Evolutionary conservation across 2,888 invertebrate genomes (phyloP).

Genomic region (Protonemura montana): DNA sequence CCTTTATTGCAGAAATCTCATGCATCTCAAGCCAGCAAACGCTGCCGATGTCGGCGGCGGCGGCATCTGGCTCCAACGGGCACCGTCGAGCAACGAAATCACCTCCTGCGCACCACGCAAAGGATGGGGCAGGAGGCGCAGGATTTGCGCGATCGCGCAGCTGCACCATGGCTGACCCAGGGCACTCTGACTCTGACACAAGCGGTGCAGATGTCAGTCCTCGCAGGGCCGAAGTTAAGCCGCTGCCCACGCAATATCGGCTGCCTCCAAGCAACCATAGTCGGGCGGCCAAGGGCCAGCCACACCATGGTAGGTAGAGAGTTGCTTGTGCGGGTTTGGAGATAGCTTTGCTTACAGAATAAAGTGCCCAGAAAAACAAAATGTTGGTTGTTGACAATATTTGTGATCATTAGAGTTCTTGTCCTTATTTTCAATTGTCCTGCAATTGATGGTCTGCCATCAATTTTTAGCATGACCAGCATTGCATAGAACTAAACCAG

Average conservation of each 20-base stretch:
- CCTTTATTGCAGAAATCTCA: constrained; percentile 55
- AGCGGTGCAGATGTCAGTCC: constrained; percentile 50
- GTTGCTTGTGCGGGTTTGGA: too few relatives aligned
- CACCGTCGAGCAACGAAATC: constrained; percentile 46
- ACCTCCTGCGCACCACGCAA: constrained; percentile 39
- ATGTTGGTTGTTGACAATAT: too few relatives aligned
- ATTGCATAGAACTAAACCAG: too few relatives aligned
- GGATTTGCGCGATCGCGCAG: constrained; percentile 48
- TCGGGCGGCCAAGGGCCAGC: constrained; percentile 44
- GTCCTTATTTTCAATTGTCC: too few relatives aligned
- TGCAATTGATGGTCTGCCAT: too few relatives aligned
- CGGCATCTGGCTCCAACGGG: constrained; percentile 39
- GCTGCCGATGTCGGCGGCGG: constrained; percentile 53
- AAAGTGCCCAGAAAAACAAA: too few relatives aligned
- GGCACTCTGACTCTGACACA: constrained; percentile 51
- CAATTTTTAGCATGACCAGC: too few relatives aligned
- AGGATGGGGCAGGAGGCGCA: constrained; percentile 35
- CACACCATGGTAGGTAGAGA: constrained; percentile 46
- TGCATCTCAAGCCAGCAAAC: constrained; percentile 58
- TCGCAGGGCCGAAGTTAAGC: constrained; percentile 43
- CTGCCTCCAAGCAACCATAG: constrained; percentile 46
- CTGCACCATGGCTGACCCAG: constrained; percentile 48
- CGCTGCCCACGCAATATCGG: constrained; percentile 44
- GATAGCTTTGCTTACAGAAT: too few relatives aligned
- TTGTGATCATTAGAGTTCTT: too few relatives aligned